Percentiles rank a stretch among this genome's conserved stretches.
Evolutionary conservation across 1,140 invertebrate species (phyloP).

Genomic region (Vanessa tameamea): DNA sequence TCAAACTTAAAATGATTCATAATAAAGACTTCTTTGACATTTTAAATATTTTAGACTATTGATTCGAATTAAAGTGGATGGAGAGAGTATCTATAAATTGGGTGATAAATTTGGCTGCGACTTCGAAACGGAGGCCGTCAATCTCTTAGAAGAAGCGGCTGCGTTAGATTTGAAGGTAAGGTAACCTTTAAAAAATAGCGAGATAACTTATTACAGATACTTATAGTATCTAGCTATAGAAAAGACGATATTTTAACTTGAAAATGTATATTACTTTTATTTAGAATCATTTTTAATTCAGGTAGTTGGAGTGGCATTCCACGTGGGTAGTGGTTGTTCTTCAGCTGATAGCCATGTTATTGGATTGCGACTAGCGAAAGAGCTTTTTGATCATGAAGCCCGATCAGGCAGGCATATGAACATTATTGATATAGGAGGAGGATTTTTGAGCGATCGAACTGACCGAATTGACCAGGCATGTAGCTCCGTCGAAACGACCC

Average conservation of each 20-base stretch:
- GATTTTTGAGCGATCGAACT: constrained; percentile 46
- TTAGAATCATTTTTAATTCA: constrained; percentile 12
- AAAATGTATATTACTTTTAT: not conserved
- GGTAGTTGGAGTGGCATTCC: constrained; percentile 53
- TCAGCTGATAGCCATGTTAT: constrained; percentile 42
- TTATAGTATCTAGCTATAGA: no score
- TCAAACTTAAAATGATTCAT: no score
- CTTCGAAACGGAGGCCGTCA: constrained; percentile 48
- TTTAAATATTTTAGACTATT: constrained; percentile 44
- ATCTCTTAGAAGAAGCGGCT: constrained; percentile 54
- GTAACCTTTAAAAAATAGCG: not conserved
- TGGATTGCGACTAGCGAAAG: constrained; percentile 39
- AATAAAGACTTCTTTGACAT: not conserved
- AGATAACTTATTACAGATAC: no score
- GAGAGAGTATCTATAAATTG: constrained; percentile 49
- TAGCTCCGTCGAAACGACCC: not conserved
- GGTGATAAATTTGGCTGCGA: constrained; percentile 58
- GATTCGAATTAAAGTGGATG: constrained; percentile 47
- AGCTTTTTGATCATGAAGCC: constrained; percentile 30
- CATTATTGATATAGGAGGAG: constrained; percentile 52
- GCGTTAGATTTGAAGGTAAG: constrained; percentile 45
- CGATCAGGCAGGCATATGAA: constrained; percentile 38
- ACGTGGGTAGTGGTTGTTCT: constrained; percentile 49
- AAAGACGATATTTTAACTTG: not conserved
- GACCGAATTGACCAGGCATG: constrained; percentile 45